phyloP scores from a whole-genome alignment of 2,113 vertebrate species.

The Istiophorus platypterus region DNA sequence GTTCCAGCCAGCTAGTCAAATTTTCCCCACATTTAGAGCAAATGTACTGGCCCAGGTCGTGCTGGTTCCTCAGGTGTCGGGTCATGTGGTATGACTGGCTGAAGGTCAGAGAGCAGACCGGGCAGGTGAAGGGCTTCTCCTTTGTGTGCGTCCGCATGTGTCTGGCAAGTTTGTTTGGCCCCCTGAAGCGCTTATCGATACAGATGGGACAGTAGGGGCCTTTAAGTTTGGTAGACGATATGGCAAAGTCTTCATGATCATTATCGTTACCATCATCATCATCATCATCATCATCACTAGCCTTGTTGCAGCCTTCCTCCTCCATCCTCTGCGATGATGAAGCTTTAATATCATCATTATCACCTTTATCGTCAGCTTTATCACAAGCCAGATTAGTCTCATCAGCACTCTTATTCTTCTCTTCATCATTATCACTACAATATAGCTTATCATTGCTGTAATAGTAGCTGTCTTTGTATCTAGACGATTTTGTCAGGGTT shows the following conservation, averaged over 20 bases:
- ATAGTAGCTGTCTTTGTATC: slow-evolving; percentile 38
- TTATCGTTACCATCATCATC: background rate
- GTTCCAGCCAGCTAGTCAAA: slow-evolving; percentile 59
- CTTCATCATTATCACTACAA: slow-evolving; percentile 9
- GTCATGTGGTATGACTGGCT: slow-evolving; percentile 81
- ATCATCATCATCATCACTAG: background rate
- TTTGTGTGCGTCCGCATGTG: slow-evolving; percentile 80
- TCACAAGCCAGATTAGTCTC: background rate
- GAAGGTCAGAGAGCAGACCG: slow-evolving; percentile 64
- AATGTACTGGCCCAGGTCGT: slow-evolving; percentile 57
- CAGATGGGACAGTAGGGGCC: slow-evolving; percentile 72
- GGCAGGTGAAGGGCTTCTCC: slow-evolving; percentile 77
- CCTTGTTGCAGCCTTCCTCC: background rate
- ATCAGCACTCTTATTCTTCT: background rate
- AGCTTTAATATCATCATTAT: background rate
- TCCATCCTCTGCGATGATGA: background rate
- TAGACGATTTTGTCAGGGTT: background rate
- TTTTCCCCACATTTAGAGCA: slow-evolving; percentile 70
- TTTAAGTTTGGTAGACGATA: slow-evolving; percentile 16
- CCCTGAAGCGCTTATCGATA: slow-evolving; percentile 57
- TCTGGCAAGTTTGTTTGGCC: slow-evolving; percentile 69
- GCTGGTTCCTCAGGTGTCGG: slow-evolving; percentile 72
- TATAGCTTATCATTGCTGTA: background rate
- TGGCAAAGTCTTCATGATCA: slow-evolving; percentile 15
- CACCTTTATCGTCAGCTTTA: background rate